These are phyloP conservation scores for Auanema freiburgensis DNA, from an alignment of 2,888 invertebrate genomes.

Conservation along the genomic window DNA sequence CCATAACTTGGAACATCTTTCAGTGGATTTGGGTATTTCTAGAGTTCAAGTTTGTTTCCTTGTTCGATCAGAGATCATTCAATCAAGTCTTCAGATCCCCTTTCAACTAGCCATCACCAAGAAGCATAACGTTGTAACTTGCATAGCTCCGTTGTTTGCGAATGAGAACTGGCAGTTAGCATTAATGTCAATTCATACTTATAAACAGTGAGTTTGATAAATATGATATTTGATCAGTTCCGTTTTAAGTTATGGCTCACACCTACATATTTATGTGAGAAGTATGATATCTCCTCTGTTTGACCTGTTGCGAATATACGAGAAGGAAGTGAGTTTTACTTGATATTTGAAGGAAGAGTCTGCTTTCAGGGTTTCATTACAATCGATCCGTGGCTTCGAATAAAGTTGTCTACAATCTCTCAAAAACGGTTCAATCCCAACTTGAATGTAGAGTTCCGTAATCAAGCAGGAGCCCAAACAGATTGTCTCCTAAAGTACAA, in stretches of 20 bases:
- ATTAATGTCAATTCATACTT: slow-evolving; percentile 31
- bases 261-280: slow-evolving; percentile 37
- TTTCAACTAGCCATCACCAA: slow-evolving; percentile 16
- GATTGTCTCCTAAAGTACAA: slow-evolving; percentile 42
- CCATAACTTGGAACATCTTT: neutral
- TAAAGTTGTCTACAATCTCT: slow-evolving; percentile 24
- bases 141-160: slow-evolving; percentile 41
- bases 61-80: neutral
- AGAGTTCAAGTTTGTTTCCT: neutral
- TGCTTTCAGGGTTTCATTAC: slow-evolving; percentile 1
- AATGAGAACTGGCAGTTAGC: slow-evolving; percentile 39
- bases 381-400: slow-evolving; percentile 27
- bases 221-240: neutral
- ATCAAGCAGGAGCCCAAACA: slow-evolving; percentile 40
- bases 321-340: slow-evolving; percentile 10
- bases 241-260: slow-evolving; percentile 28
- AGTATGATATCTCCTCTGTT: slow-evolving; percentile 25
- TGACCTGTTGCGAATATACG: slow-evolving; percentile 13
- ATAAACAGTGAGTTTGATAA: slow-evolving; percentile 20
- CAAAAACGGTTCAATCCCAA: slow-evolving; percentile 40
- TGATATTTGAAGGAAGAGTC: no score
- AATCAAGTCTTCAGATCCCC: slow-evolving; percentile 30
- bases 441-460: slow-evolving; percentile 37
- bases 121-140: slow-evolving; percentile 34
- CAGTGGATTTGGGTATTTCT: neutral